Percentiles rank a stretch among this genome's conserved stretches.
Conservation (phyloP, 2,888 invertebrate species). For the Agonopterix arenella region DNA sequence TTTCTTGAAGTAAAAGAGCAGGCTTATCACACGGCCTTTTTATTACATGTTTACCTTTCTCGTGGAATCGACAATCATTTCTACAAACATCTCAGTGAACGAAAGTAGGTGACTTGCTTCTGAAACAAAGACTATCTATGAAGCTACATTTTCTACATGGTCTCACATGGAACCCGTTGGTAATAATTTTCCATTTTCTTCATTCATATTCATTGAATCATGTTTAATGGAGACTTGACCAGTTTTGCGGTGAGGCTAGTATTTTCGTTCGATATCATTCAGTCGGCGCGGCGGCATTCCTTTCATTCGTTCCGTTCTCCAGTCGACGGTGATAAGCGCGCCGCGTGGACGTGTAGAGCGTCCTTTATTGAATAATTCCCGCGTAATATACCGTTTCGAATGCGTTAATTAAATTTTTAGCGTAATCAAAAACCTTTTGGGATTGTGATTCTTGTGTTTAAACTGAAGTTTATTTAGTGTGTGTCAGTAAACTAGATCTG, state of each 20-base stretch:
- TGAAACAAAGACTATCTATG: conserved; percentile 26
- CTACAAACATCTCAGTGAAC: conserved; percentile 38
- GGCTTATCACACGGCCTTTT: conserved; percentile 8
- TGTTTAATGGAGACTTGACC: conserved; percentile 11
- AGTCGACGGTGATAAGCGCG: conserved; percentile 63
- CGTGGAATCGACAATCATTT: conserved; percentile 48
- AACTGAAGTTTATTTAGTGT: conserved; percentile 37
- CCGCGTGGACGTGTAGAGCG: conserved; percentile 29
- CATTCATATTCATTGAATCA: conserved; percentile 19
- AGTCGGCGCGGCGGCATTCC: conserved; percentile 26
- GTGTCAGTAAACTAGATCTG: conserved; percentile 31
- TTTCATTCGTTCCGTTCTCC: conserved; percentile 36
- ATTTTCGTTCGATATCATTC: conserved; percentile 17
- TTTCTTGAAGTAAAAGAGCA: background rate
- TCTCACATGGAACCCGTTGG: background rate
- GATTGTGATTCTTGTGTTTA: conserved; percentile 27
- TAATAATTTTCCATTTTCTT: conserved; percentile 20
- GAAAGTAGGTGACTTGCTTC: conserved; percentile 48
- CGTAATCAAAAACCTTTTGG: conserved; percentile 5
- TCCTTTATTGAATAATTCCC: conserved; percentile 26
- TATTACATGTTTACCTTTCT: conserved; percentile 41
- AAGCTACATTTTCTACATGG: conserved; percentile 1
- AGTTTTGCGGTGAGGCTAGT: conserved; percentile 9
- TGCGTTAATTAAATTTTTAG: conserved; percentile 19
- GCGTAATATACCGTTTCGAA: conserved; percentile 42